Evolutionary conservation across 1,140 invertebrate genomes (phyloP), one percentile per base, ranked within the genome.

Genomic region (Pogonomyrmex californicus): DNA sequence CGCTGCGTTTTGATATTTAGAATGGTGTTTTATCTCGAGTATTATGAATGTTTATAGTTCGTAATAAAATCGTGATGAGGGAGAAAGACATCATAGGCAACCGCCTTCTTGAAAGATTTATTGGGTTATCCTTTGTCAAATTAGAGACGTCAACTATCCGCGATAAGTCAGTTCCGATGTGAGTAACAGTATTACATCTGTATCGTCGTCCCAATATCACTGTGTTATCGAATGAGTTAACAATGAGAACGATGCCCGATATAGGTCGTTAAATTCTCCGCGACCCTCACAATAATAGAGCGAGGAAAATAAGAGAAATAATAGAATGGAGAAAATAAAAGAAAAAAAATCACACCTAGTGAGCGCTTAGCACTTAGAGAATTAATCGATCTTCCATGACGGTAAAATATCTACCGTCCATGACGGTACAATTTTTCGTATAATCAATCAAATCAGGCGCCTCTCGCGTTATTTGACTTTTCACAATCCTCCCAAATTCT

Each of bases 251-350:
- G 66, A 60, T 49, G 54, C 1, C 6, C 12, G 54, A 41, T 58
- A 58, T 58, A 12, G 12, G 4, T 83, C 56, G 7, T 83, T 60
- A 83, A 83, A 75, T 83, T 75, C n/a, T 75, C 38, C 30, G 54
- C n/a, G 38, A 71, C 38, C 49, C 33, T 70, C 14, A 12, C 38
- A 47, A 58, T 73, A 60, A 75, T 9, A 30, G 3, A 60, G 6
- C 14, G 38, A 1, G n/a, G 12, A 83, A 73, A 62, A 60, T 38
- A 30, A 75, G 49, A 49, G 4, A 75, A 49, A 75, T 49, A 41
- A 75, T 41, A 49, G 6, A 41, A 3, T 7, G 38, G 4, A 36
- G 12, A 83, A 73, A 62, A 60, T 38, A 30, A 75, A 62, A 49
- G 4, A 75, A 49, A 62, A 41, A 14, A 68, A 30, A 47, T 68